A percentile compares a stretch with the other conserved stretches of the same genome.
phyloP scores from a whole-genome alignment of 2,888 invertebrate species.

The Trissolcus japonicus region DNA sequence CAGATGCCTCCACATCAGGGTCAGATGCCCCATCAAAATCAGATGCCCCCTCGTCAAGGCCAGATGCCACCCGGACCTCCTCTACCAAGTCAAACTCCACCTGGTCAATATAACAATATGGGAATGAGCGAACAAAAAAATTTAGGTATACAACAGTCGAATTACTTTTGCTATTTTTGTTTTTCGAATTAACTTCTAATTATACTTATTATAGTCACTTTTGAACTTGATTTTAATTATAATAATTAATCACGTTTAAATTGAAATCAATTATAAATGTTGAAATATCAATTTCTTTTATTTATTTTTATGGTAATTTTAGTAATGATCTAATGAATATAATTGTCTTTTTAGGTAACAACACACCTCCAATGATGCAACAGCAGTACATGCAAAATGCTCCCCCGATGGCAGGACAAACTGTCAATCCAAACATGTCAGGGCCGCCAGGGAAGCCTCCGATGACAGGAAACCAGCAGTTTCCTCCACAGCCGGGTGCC shows the following conservation, averaged over 20 bases:
- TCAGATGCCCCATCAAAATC: constrained; percentile 11
- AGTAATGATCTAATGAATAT: no score
- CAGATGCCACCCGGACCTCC: constrained; percentile 25
- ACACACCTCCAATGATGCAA: constrained; percentile 4
- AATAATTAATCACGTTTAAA: no score
- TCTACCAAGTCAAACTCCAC: constrained; percentile 1
- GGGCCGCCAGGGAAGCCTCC: constrained; percentile 1
- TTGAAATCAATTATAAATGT: no score
- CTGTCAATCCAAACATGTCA: constrained; percentile 15
- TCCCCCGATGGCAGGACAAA: constrained; percentile 61
- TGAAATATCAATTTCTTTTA: no score
- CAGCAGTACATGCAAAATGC: constrained; percentile 55
- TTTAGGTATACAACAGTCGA: constrained; percentile 18
- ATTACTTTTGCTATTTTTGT: neutral
- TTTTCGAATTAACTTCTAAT: neutral
- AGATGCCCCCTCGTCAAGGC: constrained; percentile 19
- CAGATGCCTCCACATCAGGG: constrained; percentile 3
- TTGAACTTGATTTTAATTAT: no score
- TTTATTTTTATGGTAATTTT: no score
- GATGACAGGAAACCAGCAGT: neutral
- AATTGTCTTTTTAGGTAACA: constrained; percentile 10
- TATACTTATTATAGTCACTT: no score
- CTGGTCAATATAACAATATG: constrained; percentile 26
- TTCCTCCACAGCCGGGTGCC: constrained; percentile 10
- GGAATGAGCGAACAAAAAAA: constrained; percentile 30